Conservation (phyloP, 2,797 vertebrate species). For the Meda fulgida region DNA sequence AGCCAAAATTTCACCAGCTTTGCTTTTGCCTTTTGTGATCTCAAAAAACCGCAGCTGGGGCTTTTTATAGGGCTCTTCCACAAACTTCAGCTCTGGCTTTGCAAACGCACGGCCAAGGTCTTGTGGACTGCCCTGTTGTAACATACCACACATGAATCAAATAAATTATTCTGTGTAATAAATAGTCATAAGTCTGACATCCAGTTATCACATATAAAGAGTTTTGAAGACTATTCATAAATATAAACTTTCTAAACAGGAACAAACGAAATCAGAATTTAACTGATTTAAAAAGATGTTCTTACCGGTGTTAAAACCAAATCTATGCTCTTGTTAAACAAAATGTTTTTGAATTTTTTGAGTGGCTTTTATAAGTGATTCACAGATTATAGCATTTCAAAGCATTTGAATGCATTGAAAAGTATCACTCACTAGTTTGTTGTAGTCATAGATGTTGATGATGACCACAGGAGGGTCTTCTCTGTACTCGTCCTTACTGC, state of each 20-base stretch:
- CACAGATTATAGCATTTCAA: neutral
- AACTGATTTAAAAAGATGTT: neutral
- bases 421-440: constrained; percentile 82
- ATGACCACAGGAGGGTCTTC: constrained; percentile 86
- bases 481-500: constrained; percentile 84
- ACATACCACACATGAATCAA: neutral
- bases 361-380: neutral
- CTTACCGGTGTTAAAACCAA: neutral
- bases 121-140: constrained; percentile 78
- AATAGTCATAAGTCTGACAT: neutral
- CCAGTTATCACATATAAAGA: neutral
- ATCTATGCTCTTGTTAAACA: neutral
- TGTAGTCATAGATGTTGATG: constrained; percentile 87
- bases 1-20: constrained; percentile 87
- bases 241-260: neutral
- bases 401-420: neutral
- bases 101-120: constrained; percentile 87
- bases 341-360: neutral
- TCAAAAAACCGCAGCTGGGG: constrained; percentile 87
- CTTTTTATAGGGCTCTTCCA: constrained; percentile 81
- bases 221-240: neutral
- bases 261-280: neutral
- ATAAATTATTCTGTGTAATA: neutral
- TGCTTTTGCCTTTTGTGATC: constrained; percentile 81
- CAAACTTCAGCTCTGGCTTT: constrained; percentile 84